phyloP scores from a whole-genome alignment of 2,113 vertebrate genomes.

The Antechinus flavipes region DNA sequence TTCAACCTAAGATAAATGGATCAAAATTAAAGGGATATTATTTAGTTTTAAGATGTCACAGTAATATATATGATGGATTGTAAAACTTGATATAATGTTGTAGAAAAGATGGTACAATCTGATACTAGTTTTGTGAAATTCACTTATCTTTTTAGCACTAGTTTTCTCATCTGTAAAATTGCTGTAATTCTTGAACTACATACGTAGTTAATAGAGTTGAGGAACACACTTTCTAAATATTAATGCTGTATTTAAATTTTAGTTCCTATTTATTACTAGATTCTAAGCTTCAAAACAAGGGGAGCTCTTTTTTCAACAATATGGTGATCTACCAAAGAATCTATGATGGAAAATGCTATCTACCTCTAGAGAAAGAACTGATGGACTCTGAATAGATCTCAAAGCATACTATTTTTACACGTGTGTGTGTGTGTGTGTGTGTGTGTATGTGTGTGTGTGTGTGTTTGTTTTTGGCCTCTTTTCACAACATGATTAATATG shows the following conservation, averaged over 20 bases:
- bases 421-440: not conserved
- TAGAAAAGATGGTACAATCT: not conserved
- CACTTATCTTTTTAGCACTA: not conserved
- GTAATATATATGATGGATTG: not conserved
- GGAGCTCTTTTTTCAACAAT: not conserved
- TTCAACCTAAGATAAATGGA: constrained; percentile 44
- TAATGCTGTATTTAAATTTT: not conserved
- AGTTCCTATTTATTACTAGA: not conserved
- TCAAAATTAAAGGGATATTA: constrained; percentile 9
- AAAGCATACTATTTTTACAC: not conserved
- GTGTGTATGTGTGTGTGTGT: not conserved
- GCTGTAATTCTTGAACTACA: not conserved
- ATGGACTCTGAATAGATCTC: not conserved
- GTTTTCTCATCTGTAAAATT: not conserved
- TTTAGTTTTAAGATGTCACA: not conserved
- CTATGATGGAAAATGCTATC: not conserved
- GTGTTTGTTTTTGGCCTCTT: not conserved
- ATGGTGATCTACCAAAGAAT: not conserved
- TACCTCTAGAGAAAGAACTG: too few relatives aligned
- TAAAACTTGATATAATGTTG: not conserved
- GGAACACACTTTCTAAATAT: not conserved
- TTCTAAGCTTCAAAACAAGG: not conserved
- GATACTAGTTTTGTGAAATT: not conserved
- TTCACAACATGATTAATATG: not conserved
- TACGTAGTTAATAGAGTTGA: not conserved